phyloP scores from a whole-genome alignment of 2,888 invertebrate species.

The Xestia rhomboidea region DNA sequence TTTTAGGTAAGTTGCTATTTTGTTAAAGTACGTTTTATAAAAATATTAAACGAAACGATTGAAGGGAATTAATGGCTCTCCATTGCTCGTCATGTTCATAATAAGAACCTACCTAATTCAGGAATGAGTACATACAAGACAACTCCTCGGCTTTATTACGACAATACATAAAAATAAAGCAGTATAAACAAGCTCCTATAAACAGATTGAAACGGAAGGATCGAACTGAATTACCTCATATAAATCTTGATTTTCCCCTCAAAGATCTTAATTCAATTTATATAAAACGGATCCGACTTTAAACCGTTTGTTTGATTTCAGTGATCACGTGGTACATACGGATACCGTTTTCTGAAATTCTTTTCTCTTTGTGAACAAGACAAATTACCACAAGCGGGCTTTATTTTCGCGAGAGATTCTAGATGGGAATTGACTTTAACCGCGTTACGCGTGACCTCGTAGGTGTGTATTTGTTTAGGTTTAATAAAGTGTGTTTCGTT shows the following conservation, averaged over 20 bases:
- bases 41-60: not conserved
- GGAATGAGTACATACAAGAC: not conserved
- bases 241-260: constrained; percentile 6
- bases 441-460: constrained; percentile 3
- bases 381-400: constrained; percentile 29
- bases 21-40: not conserved
- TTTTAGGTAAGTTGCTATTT: not conserved
- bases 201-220: not conserved
- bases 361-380: constrained; percentile 37
- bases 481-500: constrained; percentile 27
- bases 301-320: constrained; percentile 30
- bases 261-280: constrained; percentile 37
- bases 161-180: not conserved
- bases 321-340: constrained; percentile 18
- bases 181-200: constrained; percentile 1
- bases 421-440: constrained; percentile 27
- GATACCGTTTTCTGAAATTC: constrained; percentile 19
- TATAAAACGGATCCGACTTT: constrained; percentile 14
- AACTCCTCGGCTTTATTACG: not conserved
- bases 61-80: not conserved
- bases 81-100: not conserved
- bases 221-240: constrained; percentile 14
- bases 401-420: constrained; percentile 25
- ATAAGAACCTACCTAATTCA: not conserved
- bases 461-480: constrained; percentile 11